Conservation (phyloP, 2,888 invertebrate species). For the Physocephala rufipes region DNA sequence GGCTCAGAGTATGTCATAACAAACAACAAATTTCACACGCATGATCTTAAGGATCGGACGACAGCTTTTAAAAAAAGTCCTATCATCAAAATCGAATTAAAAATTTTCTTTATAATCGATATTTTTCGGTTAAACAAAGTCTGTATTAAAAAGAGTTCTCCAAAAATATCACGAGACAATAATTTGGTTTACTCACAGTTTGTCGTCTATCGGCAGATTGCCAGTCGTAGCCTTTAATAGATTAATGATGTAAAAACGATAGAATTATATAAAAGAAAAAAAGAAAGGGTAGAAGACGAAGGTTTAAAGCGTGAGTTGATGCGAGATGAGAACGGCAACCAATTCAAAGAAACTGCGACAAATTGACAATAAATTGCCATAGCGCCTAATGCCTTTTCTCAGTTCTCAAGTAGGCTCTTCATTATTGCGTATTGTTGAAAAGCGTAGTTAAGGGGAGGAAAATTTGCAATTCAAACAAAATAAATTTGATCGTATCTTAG, state of each 20-base stretch:
- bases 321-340: background rate
- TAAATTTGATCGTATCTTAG: slow-evolving; percentile 32
- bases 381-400: slow-evolving; percentile 7
- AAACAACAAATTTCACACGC: too few species aligned
- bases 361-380: slow-evolving; percentile 25
- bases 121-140: too few species aligned
- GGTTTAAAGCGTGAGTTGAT: too few species aligned
- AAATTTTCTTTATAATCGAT: too few species aligned
- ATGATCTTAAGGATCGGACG: too few species aligned
- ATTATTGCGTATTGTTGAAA: background rate
- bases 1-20: too few species aligned
- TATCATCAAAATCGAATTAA: background rate
- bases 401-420: background rate
- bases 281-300: background rate
- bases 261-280: background rate
- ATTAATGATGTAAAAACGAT: background rate
- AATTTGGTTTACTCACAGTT: too few species aligned
- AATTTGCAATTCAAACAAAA: slow-evolving; percentile 30
- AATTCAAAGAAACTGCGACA: slow-evolving; percentile 19
- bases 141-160: too few species aligned
- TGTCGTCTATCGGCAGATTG: too few species aligned
- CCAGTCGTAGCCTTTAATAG: background rate
- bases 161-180: too few species aligned
- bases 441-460: background rate
- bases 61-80: background rate